Base-by-base conservation (phyloP, 2,888 invertebrate species). In the Dynastes hyllus region DNA sequence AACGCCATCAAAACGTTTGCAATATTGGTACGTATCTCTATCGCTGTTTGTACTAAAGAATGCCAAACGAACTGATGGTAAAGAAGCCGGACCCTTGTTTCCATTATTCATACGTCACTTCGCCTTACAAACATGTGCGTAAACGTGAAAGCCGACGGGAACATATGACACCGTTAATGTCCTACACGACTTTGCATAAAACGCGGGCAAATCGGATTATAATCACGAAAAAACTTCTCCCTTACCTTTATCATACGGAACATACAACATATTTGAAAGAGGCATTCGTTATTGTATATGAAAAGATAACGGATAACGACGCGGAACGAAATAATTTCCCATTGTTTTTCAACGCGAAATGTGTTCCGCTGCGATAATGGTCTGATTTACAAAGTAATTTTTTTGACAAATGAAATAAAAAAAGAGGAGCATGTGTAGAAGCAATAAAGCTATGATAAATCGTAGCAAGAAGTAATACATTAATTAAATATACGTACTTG, bases 161-260 rank as follows among this genome's bases (percentile, higher is more conserved):
- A 32, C 73, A 73, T 58, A 40, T 73, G 73, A 73, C 73, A 37
- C 9, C 55, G 58, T 73, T 73, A 73, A 73, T 73, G 73, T 58
- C 58, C 58, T 61, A 73, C 73, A 73, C 73, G 73, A 73, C 73
- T 58, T 73, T 73, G 73, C 73, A 73, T 73, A 73, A 73, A 73
- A 73, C 58, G 16, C 73, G 8, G 22, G 73, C 58, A 73, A 73
- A 73, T 73, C 73, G 73, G 73, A 73, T 73, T 73, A 73, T 58
- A 73, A 73, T 73, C 55, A 45, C 40, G 40, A 9, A 3, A 51
- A 69, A 69, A 69, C 51, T 69, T 69, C 50, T 69, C 69, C 51
- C 51, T 29, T 51, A 29, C 69, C 22, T 69, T 69, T 69, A 69
- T 63, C 32, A 29, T 29, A 32, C 50, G 22, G 11, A 11, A 29